Conservation (phyloP, 2,888 invertebrate genomes). For the Nomada ruficornis region DNA sequence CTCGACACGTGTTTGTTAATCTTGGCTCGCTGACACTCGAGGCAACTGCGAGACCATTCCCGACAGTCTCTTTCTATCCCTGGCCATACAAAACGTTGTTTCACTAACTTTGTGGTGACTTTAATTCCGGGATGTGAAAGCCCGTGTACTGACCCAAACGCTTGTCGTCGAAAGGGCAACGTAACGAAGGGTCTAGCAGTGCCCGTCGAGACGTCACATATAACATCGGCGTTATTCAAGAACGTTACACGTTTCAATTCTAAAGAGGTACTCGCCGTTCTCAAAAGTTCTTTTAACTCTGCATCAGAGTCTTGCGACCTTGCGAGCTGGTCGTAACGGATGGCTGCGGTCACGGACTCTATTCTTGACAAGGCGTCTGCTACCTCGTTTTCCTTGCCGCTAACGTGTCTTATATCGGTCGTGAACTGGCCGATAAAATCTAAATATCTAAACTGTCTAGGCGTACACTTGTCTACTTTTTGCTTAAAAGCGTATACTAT, state of each 20-base stretch:
- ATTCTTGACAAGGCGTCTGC: background rate
- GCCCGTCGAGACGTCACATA: background rate
- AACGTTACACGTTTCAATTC: background rate
- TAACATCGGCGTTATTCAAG: background rate
- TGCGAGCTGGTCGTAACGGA: background rate
- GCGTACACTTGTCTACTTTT: background rate
- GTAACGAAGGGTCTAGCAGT: background rate
- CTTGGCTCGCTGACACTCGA: no score
- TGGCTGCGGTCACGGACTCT: background rate
- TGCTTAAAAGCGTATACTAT: background rate
- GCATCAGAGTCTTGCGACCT: background rate
- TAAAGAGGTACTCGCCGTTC: background rate
- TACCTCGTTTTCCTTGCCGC: background rate
- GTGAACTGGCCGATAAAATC: no score
- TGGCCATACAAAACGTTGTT: constrained; percentile 7
- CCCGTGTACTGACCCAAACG: background rate
- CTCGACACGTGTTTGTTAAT: no score
- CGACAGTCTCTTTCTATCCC: background rate
- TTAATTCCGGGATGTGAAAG: constrained; percentile 4
- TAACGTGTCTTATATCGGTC: background rate
- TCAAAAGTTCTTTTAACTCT: background rate
- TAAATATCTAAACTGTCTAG: background rate
- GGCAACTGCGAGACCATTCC: background rate
- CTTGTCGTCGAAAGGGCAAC: background rate
- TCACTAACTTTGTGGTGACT: background rate